Base-by-base conservation (phyloP, 2,888 invertebrate species). In the Drosophila picticornis region DNA sequence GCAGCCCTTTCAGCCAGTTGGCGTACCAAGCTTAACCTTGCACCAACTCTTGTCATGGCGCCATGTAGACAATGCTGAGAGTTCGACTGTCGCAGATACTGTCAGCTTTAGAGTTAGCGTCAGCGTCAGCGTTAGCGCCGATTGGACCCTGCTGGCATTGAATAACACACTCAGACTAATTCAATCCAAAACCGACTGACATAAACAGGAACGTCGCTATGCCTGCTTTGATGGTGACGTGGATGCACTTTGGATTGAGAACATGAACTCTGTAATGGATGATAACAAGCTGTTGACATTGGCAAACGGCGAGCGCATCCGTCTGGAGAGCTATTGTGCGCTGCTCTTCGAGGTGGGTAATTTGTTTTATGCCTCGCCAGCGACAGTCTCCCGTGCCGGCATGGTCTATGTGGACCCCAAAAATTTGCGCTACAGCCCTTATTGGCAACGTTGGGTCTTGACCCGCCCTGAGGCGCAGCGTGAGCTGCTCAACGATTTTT, bases 241-340 rank as follows among this genome's bases (percentile, higher is more conserved):
- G 4, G 98, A 98, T 94, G 97, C 98, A 1, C 94, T 98, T 48
- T 98, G 98, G 98, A 97, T 98, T 78, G 98, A 98, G 93, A 98
- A 98, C 94, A 98, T 98, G 98, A 98, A 98, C 94, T 98, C 98
- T 0, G 98, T 98, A 2, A 98, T 98, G 98, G 98, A 98, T 91
- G 98, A 98, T 93, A 98, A 98, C 92, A 97, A 96, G 91, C 94
- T 98, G 50, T 94, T 98, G 64, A 98, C 98, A 1, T 94, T 98
- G 69, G 97, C 98, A 6, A 98, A 98, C 92, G 98, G 98, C 65
- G 97, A 98, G 94, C 94, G 98, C 74, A 97, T 98, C 75, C 95
- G 97, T 72, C 94, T 98, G 68, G 96, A 96, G 89, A 95, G 96
- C 71, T 96, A 97, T 93, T 97, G 97, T 92, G 95, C 96, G 34